Percentiles rank a stretch among this genome's conserved stretches.
Conservation (phyloP, 2,113 vertebrate species). For the Harpagus bidentatus region DNA sequence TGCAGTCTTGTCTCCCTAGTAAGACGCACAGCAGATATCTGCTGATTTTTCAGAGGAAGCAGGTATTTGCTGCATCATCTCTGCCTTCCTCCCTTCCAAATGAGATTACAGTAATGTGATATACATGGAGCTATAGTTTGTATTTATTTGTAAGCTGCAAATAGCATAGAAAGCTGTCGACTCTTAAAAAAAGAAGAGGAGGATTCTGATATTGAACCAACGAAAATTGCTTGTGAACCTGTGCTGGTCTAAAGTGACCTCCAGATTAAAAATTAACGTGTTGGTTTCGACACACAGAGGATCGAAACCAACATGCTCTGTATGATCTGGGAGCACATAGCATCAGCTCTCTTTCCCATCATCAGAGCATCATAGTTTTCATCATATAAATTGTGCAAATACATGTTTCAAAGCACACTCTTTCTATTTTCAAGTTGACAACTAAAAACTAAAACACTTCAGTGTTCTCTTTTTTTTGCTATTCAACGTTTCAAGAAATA, state of each 20-base stretch:
- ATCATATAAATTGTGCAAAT: background rate
- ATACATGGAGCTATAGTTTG: background rate
- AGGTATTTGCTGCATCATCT: background rate
- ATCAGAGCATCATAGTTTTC: background rate
- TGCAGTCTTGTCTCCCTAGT: background rate
- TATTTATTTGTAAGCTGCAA: background rate
- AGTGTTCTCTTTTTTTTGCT: background rate
- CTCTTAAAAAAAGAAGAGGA: background rate
- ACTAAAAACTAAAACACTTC: background rate
- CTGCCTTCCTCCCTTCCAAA: background rate
- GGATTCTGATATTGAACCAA: background rate
- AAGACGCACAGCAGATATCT: background rate
- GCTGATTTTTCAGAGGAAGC: background rate
- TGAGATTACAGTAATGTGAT: background rate
- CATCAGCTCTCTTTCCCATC: background rate
- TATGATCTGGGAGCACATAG: background rate
- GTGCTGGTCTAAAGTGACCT: background rate
- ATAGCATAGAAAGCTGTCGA: background rate
- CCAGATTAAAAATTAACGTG: background rate
- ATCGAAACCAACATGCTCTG: too few relatives aligned
- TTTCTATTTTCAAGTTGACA: background rate
- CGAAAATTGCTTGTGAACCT: background rate
- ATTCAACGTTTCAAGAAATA: background rate
- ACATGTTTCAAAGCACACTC: background rate
- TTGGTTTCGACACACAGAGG: background rate